phyloP scores from a whole-genome alignment of 1,140 invertebrate genomes.

The Apis florea region DNA sequence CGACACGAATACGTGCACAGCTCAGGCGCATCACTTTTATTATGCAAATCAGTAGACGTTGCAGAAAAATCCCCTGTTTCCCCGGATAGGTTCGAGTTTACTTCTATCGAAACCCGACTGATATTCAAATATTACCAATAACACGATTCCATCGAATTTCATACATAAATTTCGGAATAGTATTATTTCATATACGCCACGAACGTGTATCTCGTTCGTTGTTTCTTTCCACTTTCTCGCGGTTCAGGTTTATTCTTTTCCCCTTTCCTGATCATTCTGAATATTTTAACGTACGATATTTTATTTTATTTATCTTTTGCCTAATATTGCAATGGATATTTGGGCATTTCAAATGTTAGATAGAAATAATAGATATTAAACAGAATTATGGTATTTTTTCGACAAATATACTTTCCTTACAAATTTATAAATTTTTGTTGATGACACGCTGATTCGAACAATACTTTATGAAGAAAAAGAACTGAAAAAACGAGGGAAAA shows the following conservation, averaged over 20 bases:
- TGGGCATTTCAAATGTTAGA: too few species aligned
- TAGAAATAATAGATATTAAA: too few species aligned
- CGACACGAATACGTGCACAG: not conserved
- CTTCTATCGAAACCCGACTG: not conserved
- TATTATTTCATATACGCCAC: constrained; percentile 1
- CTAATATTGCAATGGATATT: too few species aligned
- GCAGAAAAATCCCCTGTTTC: not conserved
- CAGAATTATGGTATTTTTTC: too few species aligned
- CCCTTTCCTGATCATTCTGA: too few species aligned
- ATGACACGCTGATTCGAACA: too few species aligned
- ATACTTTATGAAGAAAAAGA: too few species aligned
- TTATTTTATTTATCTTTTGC: too few species aligned
- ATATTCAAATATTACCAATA: constrained; percentile 29
- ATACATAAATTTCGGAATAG: not conserved
- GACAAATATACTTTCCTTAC: too few species aligned
- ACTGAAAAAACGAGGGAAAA: not conserved
- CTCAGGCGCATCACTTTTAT: constrained; percentile 2
- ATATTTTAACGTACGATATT: too few species aligned
- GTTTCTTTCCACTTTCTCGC: not conserved
- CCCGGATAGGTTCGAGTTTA: not conserved
- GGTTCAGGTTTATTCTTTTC: not conserved
- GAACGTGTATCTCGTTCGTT: not conserved
- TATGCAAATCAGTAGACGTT: not conserved
- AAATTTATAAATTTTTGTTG: too few species aligned
- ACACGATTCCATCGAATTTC: constrained; percentile 12